Conservation (phyloP, 2,113 vertebrate species). For the Podarcis cretensis region DNA sequence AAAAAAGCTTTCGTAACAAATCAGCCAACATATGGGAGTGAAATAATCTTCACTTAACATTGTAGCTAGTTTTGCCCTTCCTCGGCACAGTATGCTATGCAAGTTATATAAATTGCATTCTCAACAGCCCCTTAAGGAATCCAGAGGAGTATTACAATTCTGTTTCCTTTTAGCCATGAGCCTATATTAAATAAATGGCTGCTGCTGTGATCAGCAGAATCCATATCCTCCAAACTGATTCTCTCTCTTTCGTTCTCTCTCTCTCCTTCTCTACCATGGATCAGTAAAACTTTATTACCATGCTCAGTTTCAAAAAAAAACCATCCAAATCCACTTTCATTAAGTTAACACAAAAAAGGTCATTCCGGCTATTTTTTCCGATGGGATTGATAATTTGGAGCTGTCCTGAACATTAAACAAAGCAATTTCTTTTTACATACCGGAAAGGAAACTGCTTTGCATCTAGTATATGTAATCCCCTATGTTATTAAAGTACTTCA, state of each 20-base stretch:
- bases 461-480: slow-evolving; percentile 17
- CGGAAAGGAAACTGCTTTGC: slow-evolving; percentile 39
- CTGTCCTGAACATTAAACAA: slow-evolving; percentile 43
- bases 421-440: slow-evolving; percentile 33
- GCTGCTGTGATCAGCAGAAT: slow-evolving; percentile 8
- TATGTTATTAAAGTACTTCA: slow-evolving; percentile 51
- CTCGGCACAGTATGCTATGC: not conserved
- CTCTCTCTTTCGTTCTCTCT: not conserved
- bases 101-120: not conserved
- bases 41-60: not conserved
- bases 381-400: not conserved
- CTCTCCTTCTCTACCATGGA: not conserved
- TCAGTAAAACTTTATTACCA: slow-evolving; percentile 38
- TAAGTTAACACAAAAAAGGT: slow-evolving; percentile 22
- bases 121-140: not conserved
- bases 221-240: slow-evolving; percentile 15
- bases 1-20: not conserved
- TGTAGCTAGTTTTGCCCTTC: not conserved
- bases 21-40: not conserved
- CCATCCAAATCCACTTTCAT: slow-evolving; percentile 30
- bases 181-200: slow-evolving; percentile 24
- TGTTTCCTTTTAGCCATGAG: slow-evolving; percentile 30
- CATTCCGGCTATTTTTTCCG: slow-evolving; percentile 8
- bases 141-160: slow-evolving; percentile 6
- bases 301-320: slow-evolving; percentile 24